phyloP scores from a whole-genome alignment of 1,140 invertebrate species.

The Heliconius eleuchia region DNA sequence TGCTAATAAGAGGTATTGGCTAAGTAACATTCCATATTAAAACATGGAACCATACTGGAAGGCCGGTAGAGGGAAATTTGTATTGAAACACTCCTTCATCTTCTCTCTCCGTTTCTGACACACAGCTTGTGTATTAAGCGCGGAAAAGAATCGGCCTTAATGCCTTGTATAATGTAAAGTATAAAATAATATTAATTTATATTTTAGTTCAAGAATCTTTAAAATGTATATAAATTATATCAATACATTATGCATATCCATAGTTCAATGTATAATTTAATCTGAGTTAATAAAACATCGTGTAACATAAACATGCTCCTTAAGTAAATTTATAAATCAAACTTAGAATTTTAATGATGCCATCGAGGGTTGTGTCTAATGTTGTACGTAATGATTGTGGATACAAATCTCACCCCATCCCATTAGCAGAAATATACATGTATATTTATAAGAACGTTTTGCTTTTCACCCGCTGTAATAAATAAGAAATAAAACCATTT shows the following conservation, averaged over 20 bases:
- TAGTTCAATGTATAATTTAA: not conserved
- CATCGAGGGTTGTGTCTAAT: not conserved
- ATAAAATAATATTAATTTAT: not conserved
- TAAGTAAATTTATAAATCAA: conserved; percentile 4
- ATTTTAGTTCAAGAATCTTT: not conserved
- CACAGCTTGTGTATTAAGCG: too few relatives aligned
- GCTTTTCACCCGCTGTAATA: too few relatives aligned
- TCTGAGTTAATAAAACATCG: not conserved
- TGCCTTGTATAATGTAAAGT: not conserved
- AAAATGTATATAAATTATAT: conserved; percentile 1
- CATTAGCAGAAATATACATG: not conserved
- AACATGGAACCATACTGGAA: not conserved
- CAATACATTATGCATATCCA: not conserved
- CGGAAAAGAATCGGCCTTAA: too few relatives aligned
- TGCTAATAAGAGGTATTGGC: not conserved
- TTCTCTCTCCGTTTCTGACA: too few relatives aligned
- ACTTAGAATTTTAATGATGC: not conserved
- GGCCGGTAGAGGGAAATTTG: too few relatives aligned
- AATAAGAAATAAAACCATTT: too few relatives aligned
- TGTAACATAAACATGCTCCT: conserved; percentile 10
- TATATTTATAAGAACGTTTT: too few relatives aligned
- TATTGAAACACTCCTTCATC: too few relatives aligned
- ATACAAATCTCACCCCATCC: not conserved
- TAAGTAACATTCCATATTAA: not conserved
- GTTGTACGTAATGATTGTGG: not conserved